Conservation (phyloP, 2,797 vertebrate species). For the Iguana delicatissima region DNA sequence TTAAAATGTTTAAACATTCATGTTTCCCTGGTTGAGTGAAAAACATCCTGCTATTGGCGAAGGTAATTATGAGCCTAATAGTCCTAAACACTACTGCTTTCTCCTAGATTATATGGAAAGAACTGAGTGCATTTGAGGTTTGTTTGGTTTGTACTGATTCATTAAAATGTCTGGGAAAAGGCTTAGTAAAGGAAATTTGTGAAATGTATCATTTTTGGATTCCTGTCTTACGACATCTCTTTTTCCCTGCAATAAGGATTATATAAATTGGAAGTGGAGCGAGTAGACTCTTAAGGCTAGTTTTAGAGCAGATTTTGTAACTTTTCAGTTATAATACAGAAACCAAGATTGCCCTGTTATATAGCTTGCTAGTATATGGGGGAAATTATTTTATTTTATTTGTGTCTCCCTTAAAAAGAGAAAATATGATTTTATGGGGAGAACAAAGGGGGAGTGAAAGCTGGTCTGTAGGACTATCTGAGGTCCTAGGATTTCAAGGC, state of each 20-base stretch:
- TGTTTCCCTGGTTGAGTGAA: background rate
- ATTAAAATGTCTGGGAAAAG: background rate
- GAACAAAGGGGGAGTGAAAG: no score
- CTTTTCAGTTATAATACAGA: background rate
- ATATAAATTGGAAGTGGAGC: background rate
- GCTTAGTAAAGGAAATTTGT: background rate
- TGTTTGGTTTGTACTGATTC: background rate
- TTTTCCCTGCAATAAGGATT: background rate
- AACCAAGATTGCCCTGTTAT: background rate
- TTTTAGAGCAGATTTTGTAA: background rate
- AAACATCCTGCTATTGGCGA: background rate
- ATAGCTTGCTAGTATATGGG: background rate
- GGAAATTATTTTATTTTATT: no score
- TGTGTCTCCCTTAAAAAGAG: no score
- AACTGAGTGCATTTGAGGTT: background rate
- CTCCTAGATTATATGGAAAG: background rate
- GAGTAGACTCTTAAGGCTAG: background rate
- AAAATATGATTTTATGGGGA: no score
- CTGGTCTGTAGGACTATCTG: no score
- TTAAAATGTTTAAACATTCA: background rate
- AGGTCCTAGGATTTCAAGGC: no score
- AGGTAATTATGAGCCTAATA: background rate
- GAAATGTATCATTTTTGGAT: background rate
- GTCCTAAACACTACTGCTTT: no score
- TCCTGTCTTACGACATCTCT: background rate